phyloP scores from a whole-genome alignment of 2,888 invertebrate species.

The Sussaba pulchella region DNA sequence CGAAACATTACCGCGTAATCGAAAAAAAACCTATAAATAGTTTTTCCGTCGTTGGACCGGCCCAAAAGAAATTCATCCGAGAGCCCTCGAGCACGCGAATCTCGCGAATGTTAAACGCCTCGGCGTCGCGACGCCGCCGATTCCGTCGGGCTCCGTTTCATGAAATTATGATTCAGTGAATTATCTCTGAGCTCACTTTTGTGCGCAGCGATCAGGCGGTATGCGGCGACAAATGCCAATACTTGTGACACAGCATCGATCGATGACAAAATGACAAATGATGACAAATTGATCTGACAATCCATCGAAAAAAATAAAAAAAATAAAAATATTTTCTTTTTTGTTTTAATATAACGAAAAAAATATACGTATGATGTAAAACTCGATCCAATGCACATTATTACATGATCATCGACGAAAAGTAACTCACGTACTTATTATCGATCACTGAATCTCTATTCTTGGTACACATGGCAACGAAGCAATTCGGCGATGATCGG shows the following conservation, averaged over 20 bases:
- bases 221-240: slow-evolving; percentile 70
- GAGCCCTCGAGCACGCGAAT: slow-evolving; percentile 19
- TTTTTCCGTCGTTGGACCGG: neutral
- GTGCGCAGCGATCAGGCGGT: slow-evolving; percentile 79
- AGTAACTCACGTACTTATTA: slow-evolving; percentile 78
- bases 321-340: too few species aligned
- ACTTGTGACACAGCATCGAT: slow-evolving; percentile 32
- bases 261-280: slow-evolving; percentile 40
- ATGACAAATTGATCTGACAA: slow-evolving; percentile 7
- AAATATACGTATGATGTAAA: slow-evolving; percentile 6
- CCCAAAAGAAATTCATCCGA: slow-evolving; percentile 4
- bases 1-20: neutral
- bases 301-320: slow-evolving; percentile 41
- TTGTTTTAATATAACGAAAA: neutral
- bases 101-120: neutral
- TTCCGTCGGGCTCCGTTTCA: neutral
- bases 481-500: slow-evolving; percentile 81
- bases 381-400: slow-evolving; percentile 76
- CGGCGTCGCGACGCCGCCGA: slow-evolving; percentile 37
- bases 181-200: slow-evolving; percentile 1
- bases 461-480: slow-evolving; percentile 73
- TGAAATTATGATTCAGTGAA: slow-evolving; percentile 25
- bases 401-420: slow-evolving; percentile 77
- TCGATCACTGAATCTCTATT: slow-evolving; percentile 77
- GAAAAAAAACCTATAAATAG: neutral